These are phyloP conservation scores for Merluccius polli DNA, from an alignment of 2,797 vertebrate species.

Conservation along the genomic window DNA sequence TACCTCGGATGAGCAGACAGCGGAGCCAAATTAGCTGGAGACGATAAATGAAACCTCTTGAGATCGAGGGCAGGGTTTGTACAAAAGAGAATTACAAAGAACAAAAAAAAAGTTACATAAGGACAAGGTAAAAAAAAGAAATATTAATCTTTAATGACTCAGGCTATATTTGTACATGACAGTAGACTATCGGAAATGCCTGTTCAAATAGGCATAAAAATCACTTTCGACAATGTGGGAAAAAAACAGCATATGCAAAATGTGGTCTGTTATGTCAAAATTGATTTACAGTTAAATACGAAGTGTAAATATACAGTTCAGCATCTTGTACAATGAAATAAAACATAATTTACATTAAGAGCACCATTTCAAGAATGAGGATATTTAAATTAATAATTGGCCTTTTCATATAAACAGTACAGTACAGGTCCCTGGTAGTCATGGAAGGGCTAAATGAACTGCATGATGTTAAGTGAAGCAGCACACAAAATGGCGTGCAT, in stretches of 20 bases:
- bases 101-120: slow-evolving; percentile 6
- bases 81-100: background rate
- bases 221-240: slow-evolving; percentile 15
- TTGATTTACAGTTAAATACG: slow-evolving; percentile 59
- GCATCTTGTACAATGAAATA: slow-evolving; percentile 65
- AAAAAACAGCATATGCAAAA: slow-evolving; percentile 43
- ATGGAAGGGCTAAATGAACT: slow-evolving; percentile 43
- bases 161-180: slow-evolving; percentile 75
- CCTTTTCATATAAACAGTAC: slow-evolving; percentile 59
- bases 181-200: slow-evolving; percentile 70
- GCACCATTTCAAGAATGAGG: slow-evolving; percentile 79
- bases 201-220: slow-evolving; percentile 50
- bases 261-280: slow-evolving; percentile 47
- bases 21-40: background rate
- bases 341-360: slow-evolving; percentile 71
- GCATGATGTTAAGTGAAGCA: slow-evolving; percentile 21
- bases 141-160: slow-evolving; percentile 73
- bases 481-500: slow-evolving; percentile 26
- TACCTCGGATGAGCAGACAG: background rate
- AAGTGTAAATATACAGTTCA: slow-evolving; percentile 55
- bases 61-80: background rate
- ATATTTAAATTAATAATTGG: slow-evolving; percentile 80
- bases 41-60: background rate
- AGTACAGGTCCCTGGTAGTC: slow-evolving; percentile 53
- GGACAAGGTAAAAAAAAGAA: slow-evolving; percentile 51